Evolutionary conservation across 2,797 vertebrate genomes (phyloP).

Genomic region (Argya squamiceps): DNA sequence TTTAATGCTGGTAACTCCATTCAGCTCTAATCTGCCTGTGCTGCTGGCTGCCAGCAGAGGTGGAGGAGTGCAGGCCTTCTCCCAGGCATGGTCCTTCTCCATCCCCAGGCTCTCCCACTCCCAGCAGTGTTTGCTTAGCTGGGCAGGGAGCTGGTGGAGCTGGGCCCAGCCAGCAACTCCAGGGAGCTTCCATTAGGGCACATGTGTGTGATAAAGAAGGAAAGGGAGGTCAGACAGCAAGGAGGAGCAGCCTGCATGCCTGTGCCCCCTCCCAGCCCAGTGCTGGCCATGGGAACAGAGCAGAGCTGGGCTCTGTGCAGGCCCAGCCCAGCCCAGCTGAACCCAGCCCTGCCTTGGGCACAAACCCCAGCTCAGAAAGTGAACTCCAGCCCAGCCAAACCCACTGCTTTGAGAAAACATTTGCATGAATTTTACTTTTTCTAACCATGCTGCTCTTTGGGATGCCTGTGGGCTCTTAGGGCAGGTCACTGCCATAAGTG

Average conservation of each 20-base stretch:
- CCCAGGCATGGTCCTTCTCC: background rate
- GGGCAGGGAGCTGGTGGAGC: background rate
- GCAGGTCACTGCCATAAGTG: background rate
- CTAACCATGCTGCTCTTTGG: background rate
- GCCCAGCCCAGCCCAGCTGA: background rate
- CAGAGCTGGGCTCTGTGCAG: background rate
- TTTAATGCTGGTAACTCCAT: background rate
- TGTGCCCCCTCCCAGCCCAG: background rate
- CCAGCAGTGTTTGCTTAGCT: background rate
- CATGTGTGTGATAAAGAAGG: background rate
- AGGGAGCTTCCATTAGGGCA: background rate
- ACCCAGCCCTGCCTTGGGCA: background rate
- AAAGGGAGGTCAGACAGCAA: background rate
- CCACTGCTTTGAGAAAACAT: background rate
- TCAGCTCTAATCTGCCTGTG: slow-evolving; percentile 12
- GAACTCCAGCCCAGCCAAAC: background rate
- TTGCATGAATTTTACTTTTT: background rate
- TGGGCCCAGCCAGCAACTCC: fast-evolving
- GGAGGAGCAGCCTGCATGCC: background rate
- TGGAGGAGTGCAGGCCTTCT: background rate
- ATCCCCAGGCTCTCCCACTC: background rate
- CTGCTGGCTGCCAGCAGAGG: background rate
- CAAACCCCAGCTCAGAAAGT: background rate
- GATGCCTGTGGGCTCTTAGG: background rate
- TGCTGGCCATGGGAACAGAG: background rate